Evolutionary conservation across 2,888 invertebrate species (phyloP).

Genomic region (Agrochola litura): DNA sequence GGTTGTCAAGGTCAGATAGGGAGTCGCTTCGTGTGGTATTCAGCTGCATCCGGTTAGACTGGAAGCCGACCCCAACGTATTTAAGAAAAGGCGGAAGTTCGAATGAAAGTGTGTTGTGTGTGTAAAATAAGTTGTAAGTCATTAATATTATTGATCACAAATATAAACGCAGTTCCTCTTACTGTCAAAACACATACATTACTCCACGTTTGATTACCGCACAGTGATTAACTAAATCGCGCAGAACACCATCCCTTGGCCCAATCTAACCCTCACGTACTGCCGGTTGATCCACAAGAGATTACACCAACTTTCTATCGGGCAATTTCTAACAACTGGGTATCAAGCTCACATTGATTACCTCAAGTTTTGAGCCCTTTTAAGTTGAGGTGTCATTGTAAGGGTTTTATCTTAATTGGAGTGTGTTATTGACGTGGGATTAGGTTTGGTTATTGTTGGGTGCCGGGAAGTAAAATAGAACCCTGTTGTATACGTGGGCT

Average conservation of each 20-base stretch:
- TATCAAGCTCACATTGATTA: slow-evolving; percentile 72
- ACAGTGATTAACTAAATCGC: slow-evolving; percentile 81
- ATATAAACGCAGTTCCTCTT: slow-evolving; percentile 8
- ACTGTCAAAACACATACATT: slow-evolving; percentile 58
- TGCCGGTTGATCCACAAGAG: slow-evolving; percentile 72
- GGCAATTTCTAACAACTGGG: slow-evolving; percentile 73
- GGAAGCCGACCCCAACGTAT: background rate
- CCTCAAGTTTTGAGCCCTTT: slow-evolving; percentile 72
- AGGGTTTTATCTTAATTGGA: slow-evolving; percentile 64
- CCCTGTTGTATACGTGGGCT: accelerated
- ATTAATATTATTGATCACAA: background rate
- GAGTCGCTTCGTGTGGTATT: background rate
- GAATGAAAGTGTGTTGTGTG: no score
- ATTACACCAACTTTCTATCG: slow-evolving; percentile 76
- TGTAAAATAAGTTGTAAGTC: background rate
- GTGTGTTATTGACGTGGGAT: slow-evolving; percentile 35
- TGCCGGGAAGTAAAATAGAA: background rate
- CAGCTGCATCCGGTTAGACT: background rate
- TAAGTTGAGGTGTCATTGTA: slow-evolving; percentile 73
- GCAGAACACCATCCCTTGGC: slow-evolving; percentile 71
- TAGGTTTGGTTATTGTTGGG: slow-evolving; percentile 1
- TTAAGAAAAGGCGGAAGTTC: no score
- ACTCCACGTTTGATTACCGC: slow-evolving; percentile 74
- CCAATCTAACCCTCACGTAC: slow-evolving; percentile 78
- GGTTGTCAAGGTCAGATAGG: background rate